Percentiles rank a stretch among this genome's conserved stretches.
Conservation (phyloP, 2,113 vertebrate species). For the Lasiurus cinereus region DNA sequence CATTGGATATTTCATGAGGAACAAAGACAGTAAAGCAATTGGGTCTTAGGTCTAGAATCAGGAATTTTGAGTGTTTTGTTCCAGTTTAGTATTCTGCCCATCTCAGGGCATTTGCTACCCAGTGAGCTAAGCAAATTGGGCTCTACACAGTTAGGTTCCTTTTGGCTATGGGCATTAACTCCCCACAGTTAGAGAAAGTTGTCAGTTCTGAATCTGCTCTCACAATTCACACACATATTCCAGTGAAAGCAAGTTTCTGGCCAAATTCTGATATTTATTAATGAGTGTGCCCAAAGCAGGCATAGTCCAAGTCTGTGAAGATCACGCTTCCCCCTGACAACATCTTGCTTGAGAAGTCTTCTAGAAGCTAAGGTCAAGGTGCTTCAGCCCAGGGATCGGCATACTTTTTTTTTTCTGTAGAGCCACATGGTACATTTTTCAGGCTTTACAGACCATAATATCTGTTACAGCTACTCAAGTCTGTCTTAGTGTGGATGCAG, state of each 20-base stretch:
- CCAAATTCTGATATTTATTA: not conserved
- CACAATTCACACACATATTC: not conserved
- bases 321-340: not conserved
- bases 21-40: not conserved
- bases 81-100: not conserved
- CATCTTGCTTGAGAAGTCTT: not conserved
- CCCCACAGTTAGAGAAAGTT: not conserved
- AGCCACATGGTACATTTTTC: not conserved
- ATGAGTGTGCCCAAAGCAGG: not conserved
- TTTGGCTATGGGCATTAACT: not conserved
- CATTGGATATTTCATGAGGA: not conserved
- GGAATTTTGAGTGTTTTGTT: not conserved
- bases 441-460: not conserved
- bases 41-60: not conserved
- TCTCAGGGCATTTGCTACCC: not conserved
- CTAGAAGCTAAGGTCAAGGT: not conserved
- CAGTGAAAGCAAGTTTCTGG: not conserved
- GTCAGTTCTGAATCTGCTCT: not conserved
- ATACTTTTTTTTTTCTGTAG: not conserved
- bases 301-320: not conserved
- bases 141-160: not conserved
- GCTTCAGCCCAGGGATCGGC: too few relatives aligned
- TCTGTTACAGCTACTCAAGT: not conserved
- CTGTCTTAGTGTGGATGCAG: not conserved
- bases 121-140: not conserved